Base-by-base conservation (phyloP, 2,113 vertebrate genomes). In the Antechinus flavipes region DNA sequence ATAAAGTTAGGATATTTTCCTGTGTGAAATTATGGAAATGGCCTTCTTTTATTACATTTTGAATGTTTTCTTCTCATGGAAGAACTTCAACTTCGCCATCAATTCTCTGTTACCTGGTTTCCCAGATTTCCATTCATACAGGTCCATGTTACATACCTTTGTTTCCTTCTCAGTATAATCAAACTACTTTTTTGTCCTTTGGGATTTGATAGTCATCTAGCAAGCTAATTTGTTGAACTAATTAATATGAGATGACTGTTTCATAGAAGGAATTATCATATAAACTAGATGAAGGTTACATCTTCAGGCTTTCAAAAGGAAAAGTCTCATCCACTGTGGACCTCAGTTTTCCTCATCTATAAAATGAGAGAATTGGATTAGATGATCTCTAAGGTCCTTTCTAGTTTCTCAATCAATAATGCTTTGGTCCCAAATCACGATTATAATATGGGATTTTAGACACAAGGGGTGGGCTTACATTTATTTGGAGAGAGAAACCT, bases 141-240 rank as follows among this genome's bases (percentile, higher is more conserved):
- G 6, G 14, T 84, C 68, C n/a, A 42, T 84, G n/a, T 42, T 84
- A 42, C 16, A 68, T 35, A 76, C 16, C 5, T 84, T 76, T 84
- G 14, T 42, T 84, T 84, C 68, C 35, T 6, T n/a, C 68, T 22
- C 68, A 42, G 19, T 35, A 42, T 5, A 16, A 42, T 84, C 35
- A n/a, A n/a, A 16, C n/a, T 42, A 22, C 35, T 26, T 84, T 42
- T 76, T 76, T 3, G 27, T 61, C 58, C 2, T 35, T 24, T 30
- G 27, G 58, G 27, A 27, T 49, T 94, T 96, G 25, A 61, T 94
- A 54, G 89, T 47, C 91, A n/a, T 94, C 35, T 91, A 12, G 30
- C 16, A 90, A 93, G 47, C 9, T 49, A 54, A 93, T 93, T 8
- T 30, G 11, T 92, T 93, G 12, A 84, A 26, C 53, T 91, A 26